These are phyloP conservation scores for Python bivittatus DNA, from an alignment of 2,113 vertebrate genomes.

Conservation along the genomic window DNA sequence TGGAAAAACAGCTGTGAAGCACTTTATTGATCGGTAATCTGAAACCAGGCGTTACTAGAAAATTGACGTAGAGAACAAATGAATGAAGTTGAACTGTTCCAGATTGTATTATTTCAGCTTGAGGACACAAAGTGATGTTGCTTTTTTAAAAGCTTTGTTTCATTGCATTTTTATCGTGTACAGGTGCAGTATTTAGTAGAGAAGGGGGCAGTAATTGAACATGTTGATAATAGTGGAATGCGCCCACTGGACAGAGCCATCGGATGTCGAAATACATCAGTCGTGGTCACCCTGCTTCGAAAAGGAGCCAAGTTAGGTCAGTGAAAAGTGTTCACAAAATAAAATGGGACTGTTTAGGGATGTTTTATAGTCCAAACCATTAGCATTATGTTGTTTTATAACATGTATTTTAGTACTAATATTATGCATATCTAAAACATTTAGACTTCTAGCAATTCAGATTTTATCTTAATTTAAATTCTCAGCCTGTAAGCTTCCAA, in stretches of 20 bases:
- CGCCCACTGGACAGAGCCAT: conserved; percentile 96
- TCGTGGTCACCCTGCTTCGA: conserved; percentile 90
- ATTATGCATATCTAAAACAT: neutral
- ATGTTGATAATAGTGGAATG: conserved; percentile 96
- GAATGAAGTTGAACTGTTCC: neutral
- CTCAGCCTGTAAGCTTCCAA: neutral
- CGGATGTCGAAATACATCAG: conserved; percentile 91
- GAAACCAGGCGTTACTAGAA: neutral
- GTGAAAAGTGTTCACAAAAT: neutral
- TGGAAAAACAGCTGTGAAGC: neutral
- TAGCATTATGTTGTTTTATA: neutral
- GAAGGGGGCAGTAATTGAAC: conserved; percentile 93
- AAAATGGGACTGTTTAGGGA: neutral
- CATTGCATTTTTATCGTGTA: neutral
- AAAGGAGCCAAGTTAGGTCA: conserved; percentile 96
- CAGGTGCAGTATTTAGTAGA: conserved; percentile 98
- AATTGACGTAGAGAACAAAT: neutral
- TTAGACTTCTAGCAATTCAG: neutral
- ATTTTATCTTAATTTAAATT: conserved; percentile 10
- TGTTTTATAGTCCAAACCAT: neutral
- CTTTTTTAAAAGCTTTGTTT: neutral
- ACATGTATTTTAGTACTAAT: neutral
- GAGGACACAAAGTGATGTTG: neutral
- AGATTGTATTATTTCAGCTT: neutral
- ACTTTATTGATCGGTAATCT: neutral